Conservation (phyloP, 2,797 vertebrate species). For the Graptemys geographica region DNA sequence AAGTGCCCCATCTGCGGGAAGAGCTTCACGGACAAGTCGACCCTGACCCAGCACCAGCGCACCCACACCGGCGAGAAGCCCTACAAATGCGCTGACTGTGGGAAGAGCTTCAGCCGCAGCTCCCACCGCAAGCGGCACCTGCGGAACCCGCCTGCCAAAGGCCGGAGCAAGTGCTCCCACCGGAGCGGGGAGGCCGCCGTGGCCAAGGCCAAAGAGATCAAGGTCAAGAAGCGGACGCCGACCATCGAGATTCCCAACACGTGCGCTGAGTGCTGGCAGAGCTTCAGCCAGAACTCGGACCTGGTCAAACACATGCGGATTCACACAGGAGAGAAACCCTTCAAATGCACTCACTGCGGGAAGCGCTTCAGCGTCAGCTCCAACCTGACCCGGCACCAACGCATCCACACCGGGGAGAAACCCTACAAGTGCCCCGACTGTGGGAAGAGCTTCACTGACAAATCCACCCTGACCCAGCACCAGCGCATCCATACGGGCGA, state of each 20-base stretch:
- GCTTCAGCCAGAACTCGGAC: background rate
- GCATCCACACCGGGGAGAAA: background rate
- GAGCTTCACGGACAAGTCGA: background rate
- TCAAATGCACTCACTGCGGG: background rate
- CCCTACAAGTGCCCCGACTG: background rate
- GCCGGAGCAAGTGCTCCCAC: background rate
- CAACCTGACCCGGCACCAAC: background rate
- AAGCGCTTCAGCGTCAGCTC: background rate
- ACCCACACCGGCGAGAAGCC: background rate
- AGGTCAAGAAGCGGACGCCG: background rate
- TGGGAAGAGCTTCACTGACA: background rate
- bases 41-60: background rate
- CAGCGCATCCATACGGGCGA: background rate
- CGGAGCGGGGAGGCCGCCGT: background rate
- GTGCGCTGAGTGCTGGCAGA: background rate
- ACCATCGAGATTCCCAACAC: background rate
- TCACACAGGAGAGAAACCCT: background rate
- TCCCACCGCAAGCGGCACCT: background rate
- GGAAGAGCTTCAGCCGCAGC: background rate
- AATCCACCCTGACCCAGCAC: background rate
- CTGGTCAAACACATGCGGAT: background rate
- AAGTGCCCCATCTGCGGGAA: background rate
- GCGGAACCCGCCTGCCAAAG: background rate
- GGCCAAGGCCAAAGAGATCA: background rate
- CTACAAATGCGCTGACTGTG: background rate